Base-by-base conservation (phyloP, 2,797 vertebrate genomes). In the Otolemur crassicaudatus region DNA sequence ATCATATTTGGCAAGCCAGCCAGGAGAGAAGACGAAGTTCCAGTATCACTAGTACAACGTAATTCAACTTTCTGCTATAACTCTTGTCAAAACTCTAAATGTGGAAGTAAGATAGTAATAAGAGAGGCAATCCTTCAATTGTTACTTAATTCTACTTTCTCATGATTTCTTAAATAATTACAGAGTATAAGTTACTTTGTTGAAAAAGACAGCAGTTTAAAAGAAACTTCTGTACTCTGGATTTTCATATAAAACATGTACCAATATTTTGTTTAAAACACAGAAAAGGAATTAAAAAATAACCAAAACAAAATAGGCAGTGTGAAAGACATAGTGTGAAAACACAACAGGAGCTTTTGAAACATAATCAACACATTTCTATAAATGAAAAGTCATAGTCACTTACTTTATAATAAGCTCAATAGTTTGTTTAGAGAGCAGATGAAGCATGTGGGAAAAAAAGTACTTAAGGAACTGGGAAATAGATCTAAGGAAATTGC, bases 31-130 rank as follows among this genome's bases (percentile, higher is more conserved):
- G 40, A 43, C 5, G 6, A 43, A 43, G 6, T 43, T 7, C 40
- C 40, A 43, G 40, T 43, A 43, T 43, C 40, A 43, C 40, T 43
- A 43, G 0, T 98, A 99, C 10, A 99, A 99, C 98, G 98, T 99
- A 27, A 99, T 99, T 22, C 99, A 99, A 92, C 98, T 99, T 91
- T 99, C 99, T 3, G 98, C 97, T 84, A 98, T 98, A 29, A 97
- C 97, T 19, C 43, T 98, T 2, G 97, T 99, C 65, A 99, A 99
- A 98, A 99, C 98, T 14, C 91, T 99, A 13, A 99, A 97, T 69
- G 99, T 65, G 99, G 98, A 95, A 98, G 98, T 96, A 99, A 99
- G 96, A 99, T 99, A 97, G 98, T 99, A 43, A 95, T 99, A 96
- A 98, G 98, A 98, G 93, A 96, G 31, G n/a, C 81, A 1, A 31